These are phyloP conservation scores for Oncorhynchus keta DNA, from an alignment of 2,113 vertebrate genomes.

Conservation along the genomic window DNA sequence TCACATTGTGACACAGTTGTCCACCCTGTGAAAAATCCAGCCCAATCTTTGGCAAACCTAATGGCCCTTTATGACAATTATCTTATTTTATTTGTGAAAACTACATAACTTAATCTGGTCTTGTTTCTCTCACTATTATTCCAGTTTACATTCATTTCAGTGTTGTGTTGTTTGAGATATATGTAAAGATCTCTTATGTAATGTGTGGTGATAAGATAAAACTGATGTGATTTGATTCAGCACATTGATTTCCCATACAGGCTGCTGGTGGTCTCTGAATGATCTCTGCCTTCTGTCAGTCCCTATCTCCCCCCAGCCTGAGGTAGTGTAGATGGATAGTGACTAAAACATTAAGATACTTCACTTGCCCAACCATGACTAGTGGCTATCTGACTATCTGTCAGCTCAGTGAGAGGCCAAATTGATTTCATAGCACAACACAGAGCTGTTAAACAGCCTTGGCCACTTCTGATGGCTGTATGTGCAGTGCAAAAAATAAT, in stretches of 20 bases:
- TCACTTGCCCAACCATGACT: constrained; percentile 31
- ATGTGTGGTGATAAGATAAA: constrained; percentile 21
- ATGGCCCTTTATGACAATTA: too few species aligned
- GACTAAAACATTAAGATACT: constrained; percentile 48
- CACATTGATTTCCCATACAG: constrained; percentile 47
- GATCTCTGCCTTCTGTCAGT: constrained; percentile 47
- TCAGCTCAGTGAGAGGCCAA: constrained; percentile 44
- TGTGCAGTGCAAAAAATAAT: constrained; percentile 18
- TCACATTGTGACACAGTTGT: background rate
- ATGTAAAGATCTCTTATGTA: background rate
- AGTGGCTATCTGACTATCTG: constrained; percentile 42
- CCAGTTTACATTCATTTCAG: too few species aligned
- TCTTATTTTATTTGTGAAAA: too few species aligned
- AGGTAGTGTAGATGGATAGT: constrained; percentile 15
- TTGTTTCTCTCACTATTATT: too few species aligned
- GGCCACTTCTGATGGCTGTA: constrained; percentile 39
- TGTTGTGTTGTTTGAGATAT: background rate
- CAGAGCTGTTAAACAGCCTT: constrained; percentile 56
- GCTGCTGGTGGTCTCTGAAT: constrained; percentile 30
- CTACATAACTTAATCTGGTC: too few species aligned
- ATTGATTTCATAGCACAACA: constrained; percentile 61
- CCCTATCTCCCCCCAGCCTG: constrained; percentile 36
- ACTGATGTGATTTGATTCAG: constrained; percentile 26
- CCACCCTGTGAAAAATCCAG: background rate
- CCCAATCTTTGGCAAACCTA: too few species aligned